Conservation (phyloP, 2,113 vertebrate species). For the Monarcha castaneiventris region DNA sequence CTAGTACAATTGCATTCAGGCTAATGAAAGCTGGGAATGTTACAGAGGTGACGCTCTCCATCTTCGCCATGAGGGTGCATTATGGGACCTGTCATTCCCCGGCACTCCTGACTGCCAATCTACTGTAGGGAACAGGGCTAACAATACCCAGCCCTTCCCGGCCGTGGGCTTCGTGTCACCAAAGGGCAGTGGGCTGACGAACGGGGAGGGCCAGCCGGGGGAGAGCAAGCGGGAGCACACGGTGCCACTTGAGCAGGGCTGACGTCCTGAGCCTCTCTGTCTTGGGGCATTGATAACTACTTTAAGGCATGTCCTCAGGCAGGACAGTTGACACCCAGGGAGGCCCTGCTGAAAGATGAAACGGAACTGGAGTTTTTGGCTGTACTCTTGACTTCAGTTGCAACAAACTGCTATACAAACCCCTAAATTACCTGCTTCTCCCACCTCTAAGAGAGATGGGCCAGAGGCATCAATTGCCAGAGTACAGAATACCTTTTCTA, state of each 20-base stretch:
- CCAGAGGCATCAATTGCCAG: not conserved
- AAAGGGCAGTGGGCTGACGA: not conserved
- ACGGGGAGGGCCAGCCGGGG: not conserved
- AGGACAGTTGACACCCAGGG: not conserved
- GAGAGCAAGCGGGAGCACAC: not conserved
- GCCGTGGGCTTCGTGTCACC: not conserved
- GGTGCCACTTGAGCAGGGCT: not conserved
- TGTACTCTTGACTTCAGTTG: not conserved
- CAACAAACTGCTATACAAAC: not conserved
- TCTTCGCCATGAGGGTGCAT: slow-evolving; percentile 25
- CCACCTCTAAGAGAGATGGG: not conserved
- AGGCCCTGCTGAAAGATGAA: not conserved
- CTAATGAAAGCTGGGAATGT: slow-evolving; percentile 60
- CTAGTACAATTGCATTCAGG: slow-evolving; percentile 67
- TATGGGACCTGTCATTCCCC: slow-evolving; percentile 61
- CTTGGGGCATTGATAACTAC: not conserved
- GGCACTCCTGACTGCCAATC: slow-evolving; percentile 61
- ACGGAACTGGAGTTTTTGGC: not conserved
- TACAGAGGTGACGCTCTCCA: slow-evolving; percentile 64
- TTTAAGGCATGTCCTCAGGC: not conserved
- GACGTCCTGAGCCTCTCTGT: not conserved
- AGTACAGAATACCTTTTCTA: not conserved
- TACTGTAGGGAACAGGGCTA: slow-evolving; percentile 3
- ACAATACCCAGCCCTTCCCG: slow-evolving; percentile 18
- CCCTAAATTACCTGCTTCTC: not conserved